A percentile compares a stretch with the other conserved stretches of the same genome.
Evolutionary conservation across 2,888 invertebrate genomes (phyloP).

Genomic region (Sphaerophoria rueppellii): DNA sequence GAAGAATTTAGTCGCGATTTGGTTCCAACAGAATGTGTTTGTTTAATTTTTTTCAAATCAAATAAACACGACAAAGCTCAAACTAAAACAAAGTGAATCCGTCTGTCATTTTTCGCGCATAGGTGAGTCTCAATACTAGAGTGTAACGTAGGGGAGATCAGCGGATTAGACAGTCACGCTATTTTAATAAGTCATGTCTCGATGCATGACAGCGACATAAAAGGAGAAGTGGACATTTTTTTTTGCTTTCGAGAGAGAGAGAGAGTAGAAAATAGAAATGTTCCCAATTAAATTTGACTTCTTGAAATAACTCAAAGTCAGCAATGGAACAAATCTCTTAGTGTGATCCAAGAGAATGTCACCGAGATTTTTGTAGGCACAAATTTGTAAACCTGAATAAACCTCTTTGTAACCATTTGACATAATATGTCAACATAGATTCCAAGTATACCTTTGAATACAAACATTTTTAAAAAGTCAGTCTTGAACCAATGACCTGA

Average conservation of each 20-base stretch:
- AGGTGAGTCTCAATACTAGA: constrained; percentile 52
- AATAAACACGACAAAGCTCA: constrained; percentile 46
- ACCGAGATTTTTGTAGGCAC: neutral
- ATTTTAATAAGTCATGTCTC: constrained; percentile 73
- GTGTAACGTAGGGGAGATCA: constrained; percentile 69
- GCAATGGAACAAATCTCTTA: neutral
- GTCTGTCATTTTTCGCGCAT: constrained; percentile 62
- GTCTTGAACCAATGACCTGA: constrained; percentile 51
- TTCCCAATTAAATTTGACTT: constrained; percentile 48
- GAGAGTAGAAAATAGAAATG: neutral
- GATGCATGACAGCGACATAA: constrained; percentile 60
- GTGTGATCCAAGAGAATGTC: neutral
- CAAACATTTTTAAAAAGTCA: neutral
- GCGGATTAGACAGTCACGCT: constrained; percentile 70
- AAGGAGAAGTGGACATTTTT: constrained; percentile 44
- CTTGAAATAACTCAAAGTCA: constrained; percentile 15
- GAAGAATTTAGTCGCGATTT: constrained; percentile 52
- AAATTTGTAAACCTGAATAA: too few species aligned
- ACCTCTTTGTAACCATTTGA: neutral
- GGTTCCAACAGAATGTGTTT: constrained; percentile 45
- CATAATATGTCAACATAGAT: neutral
- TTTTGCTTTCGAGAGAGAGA: constrained; percentile 4
- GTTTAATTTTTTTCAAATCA: constrained; percentile 61
- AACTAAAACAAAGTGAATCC: neutral
- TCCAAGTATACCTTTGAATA: neutral